Conservation (phyloP, 1,140 invertebrate species). For the Drosophila ficusphila region DNA sequence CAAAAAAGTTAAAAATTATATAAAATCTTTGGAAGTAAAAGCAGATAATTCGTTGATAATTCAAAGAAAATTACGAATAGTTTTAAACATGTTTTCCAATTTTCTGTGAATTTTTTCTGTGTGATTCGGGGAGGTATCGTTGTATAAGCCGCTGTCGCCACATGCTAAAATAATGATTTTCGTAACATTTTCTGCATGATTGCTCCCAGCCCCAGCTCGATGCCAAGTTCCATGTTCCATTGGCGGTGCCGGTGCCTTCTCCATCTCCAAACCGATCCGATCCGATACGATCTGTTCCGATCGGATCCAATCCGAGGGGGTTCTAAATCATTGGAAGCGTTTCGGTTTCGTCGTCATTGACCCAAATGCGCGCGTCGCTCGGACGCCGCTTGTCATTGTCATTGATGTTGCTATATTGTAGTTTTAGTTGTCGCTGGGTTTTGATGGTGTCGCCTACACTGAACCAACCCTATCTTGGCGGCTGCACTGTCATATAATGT, state of each 20-base stretch:
- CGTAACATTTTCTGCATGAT: constrained; percentile 78
- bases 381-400: constrained; percentile 78
- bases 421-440: not conserved
- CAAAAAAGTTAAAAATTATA: too few relatives aligned
- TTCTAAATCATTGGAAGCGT: constrained; percentile 75
- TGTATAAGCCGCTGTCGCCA: constrained; percentile 65
- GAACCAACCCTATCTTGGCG: constrained; percentile 3
- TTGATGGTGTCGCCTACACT: constrained; percentile 40
- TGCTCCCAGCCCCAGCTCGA: constrained; percentile 49
- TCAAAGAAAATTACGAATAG: too few relatives aligned
- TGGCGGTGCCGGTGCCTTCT: constrained; percentile 39
- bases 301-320: constrained; percentile 26
- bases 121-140: constrained; percentile 25
- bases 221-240: constrained; percentile 25
- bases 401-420: constrained; percentile 22
- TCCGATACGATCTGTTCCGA: constrained; percentile 14
- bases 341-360: constrained; percentile 77
- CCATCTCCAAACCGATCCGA: constrained; percentile 32
- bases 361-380: constrained; percentile 74
- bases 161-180: constrained; percentile 78
- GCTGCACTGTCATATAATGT: not conserved
- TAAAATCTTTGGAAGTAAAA: too few relatives aligned
- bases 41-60: too few relatives aligned
- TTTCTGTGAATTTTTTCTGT: constrained; percentile 4
- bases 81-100: too few relatives aligned